Percentiles rank a stretch among this genome's conserved stretches.
These are phyloP conservation scores for Alca torda DNA, from an alignment of 2,797 vertebrate species.

Conservation along the genomic window DNA sequence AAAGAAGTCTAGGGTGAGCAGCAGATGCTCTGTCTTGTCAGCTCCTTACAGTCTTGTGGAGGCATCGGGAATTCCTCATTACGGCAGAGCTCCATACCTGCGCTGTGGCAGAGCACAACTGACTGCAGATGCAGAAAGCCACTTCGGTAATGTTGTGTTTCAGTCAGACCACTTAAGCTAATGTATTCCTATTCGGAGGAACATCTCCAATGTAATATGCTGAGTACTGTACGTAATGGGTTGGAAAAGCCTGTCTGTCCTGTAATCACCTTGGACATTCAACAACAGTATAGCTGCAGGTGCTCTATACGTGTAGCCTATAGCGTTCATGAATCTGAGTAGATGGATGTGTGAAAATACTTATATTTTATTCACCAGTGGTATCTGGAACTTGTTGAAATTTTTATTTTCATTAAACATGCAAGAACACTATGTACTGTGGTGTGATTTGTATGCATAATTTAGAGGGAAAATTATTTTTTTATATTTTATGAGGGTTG, in stretches of 20 bases:
- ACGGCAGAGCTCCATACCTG: background rate
- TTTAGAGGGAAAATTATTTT: background rate
- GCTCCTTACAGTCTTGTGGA: background rate
- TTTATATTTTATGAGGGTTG: background rate
- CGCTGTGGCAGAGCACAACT: background rate
- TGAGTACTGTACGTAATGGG: background rate
- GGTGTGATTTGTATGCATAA: conserved; percentile 37
- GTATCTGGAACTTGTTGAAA: conserved; percentile 30
- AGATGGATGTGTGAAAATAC: background rate
- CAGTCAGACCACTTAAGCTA: background rate
- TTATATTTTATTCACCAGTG: conserved; percentile 36
- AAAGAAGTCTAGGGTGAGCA: background rate
- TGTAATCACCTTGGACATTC: background rate
- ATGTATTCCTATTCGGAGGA: background rate
- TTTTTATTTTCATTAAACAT: conserved; percentile 63
- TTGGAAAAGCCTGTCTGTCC: background rate
- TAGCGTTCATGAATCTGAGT: background rate
- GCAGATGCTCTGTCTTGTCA: background rate
- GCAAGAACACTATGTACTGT: conserved; percentile 29
- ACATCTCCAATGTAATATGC: fast-evolving
- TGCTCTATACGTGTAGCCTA: background rate
- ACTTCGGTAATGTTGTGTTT: background rate
- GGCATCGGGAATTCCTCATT: background rate
- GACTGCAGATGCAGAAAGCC: background rate
- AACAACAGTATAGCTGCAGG: background rate